Evolutionary conservation across 2,113 vertebrate genomes (phyloP), one percentile per base, ranked within the genome.

Genomic region (Chlamydotis undulata): DNA sequence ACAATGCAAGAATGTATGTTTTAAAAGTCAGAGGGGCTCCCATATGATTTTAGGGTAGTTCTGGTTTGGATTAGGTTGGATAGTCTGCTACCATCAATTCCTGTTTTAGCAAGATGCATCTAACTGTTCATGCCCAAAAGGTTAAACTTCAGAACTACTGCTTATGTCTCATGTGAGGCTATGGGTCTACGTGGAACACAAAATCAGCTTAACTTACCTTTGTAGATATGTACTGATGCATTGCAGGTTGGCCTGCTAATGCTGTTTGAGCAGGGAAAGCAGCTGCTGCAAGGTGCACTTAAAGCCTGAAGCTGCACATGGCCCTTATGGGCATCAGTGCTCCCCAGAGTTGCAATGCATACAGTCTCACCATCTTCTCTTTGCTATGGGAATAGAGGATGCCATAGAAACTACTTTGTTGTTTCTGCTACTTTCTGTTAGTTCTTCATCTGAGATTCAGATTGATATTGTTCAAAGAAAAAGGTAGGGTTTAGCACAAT

Each of bases 181-280:
- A 33, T n/a, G 37, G 11, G 12, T 8, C 39, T 56, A 8, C 0
- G 0, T 3, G 18, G 25, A 79, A 19, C 9, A 64, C 10, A 56
- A 52, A 50, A 67, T n/a, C 21, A 63, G 3, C 43, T 37, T 47
- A 53, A 43, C 0, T 41, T 12, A 10, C 6, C 9, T 53, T 49
- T 50, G 12, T 14, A 37, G 37, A 16, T 16, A 3, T 37, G 43
- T 25, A 21, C 16, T 23, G 35, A 33, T 22, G 21, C 2, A 12
- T 26, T 45, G 60, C 47, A 74, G 47, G 24, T 50, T 0, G 2
- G 35, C 0, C 0, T 45, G 14, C 28, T 50, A 61, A 68, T 39
- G 41, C 7, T 19, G 5, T 67, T 16, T 10, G 19, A 57, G 35
- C 9, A 50, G 17, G 12, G 17, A 35, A 55, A 56, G 28, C 1